Evolutionary conservation across 1,140 invertebrate species (phyloP).

Genomic region (Aporrectodea caliginosa): DNA sequence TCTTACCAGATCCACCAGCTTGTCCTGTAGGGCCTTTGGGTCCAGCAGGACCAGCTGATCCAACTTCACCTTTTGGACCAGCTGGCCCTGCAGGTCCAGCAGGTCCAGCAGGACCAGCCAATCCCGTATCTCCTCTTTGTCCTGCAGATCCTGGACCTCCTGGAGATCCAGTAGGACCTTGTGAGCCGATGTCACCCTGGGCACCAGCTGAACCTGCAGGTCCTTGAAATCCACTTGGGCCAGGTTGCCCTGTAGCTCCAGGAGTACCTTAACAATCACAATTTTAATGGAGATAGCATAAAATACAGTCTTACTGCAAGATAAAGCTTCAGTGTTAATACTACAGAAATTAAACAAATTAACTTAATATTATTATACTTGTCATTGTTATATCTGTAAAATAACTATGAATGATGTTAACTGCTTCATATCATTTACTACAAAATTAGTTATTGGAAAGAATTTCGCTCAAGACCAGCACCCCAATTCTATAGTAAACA

Average conservation of each 20-base stretch:
- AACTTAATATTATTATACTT: too few relatives aligned
- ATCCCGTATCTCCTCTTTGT: neutral
- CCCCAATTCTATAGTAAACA: too few relatives aligned
- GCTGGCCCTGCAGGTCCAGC: neutral
- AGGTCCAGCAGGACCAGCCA: neutral
- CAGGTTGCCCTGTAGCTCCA: constrained; percentile 6
- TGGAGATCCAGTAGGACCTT: constrained; percentile 13
- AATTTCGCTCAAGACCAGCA: too few relatives aligned
- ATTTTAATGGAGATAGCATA: too few relatives aligned
- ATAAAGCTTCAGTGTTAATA: too few relatives aligned
- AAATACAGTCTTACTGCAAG: too few relatives aligned
- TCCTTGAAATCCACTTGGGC: constrained; percentile 6
- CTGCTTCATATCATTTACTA: too few relatives aligned
- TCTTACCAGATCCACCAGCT: neutral
- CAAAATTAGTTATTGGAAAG: too few relatives aligned
- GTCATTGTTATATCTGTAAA: too few relatives aligned
- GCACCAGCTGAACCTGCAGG: neutral
- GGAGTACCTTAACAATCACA: neutral
- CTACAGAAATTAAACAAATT: too few relatives aligned
- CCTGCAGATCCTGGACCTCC: constrained; percentile 26
- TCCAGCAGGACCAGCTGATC: neutral
- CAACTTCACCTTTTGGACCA: neutral
- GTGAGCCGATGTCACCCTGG: constrained; percentile 7
- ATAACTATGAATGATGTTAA: too few relatives aligned
- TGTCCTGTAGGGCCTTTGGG: neutral